These are phyloP conservation scores for Mallotus villosus DNA, from an alignment of 2,797 vertebrate genomes.

Conservation along the genomic window DNA sequence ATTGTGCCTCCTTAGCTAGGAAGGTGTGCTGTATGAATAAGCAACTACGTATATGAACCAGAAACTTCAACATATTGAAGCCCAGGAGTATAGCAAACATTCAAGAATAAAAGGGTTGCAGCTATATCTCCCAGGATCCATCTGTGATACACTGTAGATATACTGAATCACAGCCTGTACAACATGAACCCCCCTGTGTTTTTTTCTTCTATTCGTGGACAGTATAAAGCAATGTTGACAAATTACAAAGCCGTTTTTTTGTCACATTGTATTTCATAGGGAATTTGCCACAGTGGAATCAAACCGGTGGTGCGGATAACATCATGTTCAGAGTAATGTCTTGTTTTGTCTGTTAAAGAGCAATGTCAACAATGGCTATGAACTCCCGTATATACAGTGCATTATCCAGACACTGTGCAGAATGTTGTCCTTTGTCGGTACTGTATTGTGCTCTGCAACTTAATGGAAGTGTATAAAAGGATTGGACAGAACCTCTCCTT, in stretches of 20 bases:
- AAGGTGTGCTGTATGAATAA: conserved; percentile 21
- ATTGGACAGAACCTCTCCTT: conserved; percentile 71
- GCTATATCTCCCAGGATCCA: conserved; percentile 38
- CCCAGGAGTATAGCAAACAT: conserved; percentile 67
- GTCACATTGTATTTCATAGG: conserved; percentile 43
- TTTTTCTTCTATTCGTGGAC: conserved; percentile 41
- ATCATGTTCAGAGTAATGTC: conserved; percentile 52
- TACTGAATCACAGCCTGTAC: conserved; percentile 61
- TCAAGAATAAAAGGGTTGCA: conserved; percentile 56
- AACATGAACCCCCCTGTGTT: conserved; percentile 53
- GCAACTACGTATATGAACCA: conserved; percentile 64
- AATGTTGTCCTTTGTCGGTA: conserved; percentile 64
- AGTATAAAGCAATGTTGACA: conserved; percentile 59
- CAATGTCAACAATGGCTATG: conserved; percentile 53
- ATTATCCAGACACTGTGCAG: conserved; percentile 59
- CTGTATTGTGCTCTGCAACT: conserved; percentile 64
- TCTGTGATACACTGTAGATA: conserved; percentile 60
- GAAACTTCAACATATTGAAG: conserved; percentile 65
- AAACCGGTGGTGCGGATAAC: conserved; percentile 40
- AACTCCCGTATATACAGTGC: conserved; percentile 51
- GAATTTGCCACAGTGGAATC: conserved; percentile 63
- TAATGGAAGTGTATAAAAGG: conserved; percentile 70
- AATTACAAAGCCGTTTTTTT: conserved; percentile 57
- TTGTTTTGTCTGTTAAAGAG: conserved; percentile 58
- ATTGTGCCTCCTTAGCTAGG: conserved; percentile 30